Evolutionary conservation across 2,888 invertebrate genomes (phyloP).

Genomic region (Thumatha senex): DNA sequence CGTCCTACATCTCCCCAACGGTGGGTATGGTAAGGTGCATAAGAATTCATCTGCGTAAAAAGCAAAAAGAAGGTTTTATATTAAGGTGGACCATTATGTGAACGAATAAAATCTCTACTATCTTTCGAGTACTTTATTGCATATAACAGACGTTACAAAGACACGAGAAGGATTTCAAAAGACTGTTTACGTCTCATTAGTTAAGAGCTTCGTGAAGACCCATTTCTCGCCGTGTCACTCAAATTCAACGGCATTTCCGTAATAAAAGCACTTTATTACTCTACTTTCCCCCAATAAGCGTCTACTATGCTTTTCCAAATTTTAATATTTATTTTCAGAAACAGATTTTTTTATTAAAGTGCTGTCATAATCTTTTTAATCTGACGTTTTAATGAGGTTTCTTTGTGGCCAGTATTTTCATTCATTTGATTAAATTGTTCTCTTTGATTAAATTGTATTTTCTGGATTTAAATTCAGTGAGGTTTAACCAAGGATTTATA

Average conservation of each 20-base stretch:
- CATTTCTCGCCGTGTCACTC: constrained; percentile 21
- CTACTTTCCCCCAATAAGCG: constrained; percentile 18
- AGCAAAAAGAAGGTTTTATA: not conserved
- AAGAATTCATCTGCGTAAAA: too few species aligned
- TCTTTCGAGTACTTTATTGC: constrained; percentile 2
- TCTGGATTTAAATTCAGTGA: not conserved
- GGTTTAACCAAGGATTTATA: not conserved
- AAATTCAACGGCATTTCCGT: constrained; percentile 19
- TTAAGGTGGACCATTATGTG: too few species aligned
- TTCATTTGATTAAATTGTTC: constrained; percentile 8
- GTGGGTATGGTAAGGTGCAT: too few species aligned
- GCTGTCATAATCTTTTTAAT: constrained; percentile 14
- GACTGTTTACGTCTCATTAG: constrained; percentile 41
- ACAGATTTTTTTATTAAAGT: constrained; percentile 12
- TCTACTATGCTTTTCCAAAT: constrained; percentile 20
- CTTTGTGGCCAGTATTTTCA: constrained; percentile 1
- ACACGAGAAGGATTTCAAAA: constrained; percentile 15
- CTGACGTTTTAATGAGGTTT: constrained; percentile 19
- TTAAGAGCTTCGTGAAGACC: constrained; percentile 20
- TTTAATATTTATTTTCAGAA: constrained; percentile 16
- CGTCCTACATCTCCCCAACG: too few species aligned
- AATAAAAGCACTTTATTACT: constrained; percentile 30
- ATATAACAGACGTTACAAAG: constrained; percentile 12
- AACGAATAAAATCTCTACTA: too few species aligned
- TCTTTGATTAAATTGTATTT: constrained; percentile 1